Conservation (phyloP, 1,140 invertebrate genomes). For the Rhopalosiphum maidis region DNA sequence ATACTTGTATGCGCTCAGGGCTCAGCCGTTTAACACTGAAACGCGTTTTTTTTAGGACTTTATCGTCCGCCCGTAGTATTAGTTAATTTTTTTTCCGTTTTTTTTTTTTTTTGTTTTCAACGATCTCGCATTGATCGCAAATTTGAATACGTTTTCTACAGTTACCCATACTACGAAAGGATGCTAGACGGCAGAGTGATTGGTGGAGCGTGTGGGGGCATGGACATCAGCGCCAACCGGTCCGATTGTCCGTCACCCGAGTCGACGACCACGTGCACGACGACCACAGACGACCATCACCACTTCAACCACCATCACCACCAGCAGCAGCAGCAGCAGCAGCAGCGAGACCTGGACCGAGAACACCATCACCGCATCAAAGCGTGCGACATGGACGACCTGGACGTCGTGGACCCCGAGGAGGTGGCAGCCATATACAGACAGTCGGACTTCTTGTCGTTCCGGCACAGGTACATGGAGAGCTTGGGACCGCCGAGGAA, state of each 20-base stretch:
- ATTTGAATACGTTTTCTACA: not conserved
- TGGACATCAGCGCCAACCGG: not conserved
- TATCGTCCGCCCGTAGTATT: too few relatives aligned
- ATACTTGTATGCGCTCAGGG: too few relatives aligned
- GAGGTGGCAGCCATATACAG: constrained; percentile 39
- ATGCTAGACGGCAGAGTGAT: not conserved
- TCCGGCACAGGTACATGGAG: constrained; percentile 34
- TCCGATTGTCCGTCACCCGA: not conserved
- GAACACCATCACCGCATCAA: not conserved
- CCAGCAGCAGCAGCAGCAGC: not conserved
- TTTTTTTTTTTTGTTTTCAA: not conserved
- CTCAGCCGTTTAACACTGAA: too few relatives aligned
- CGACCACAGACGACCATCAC: not conserved
- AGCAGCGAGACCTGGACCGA: not conserved
- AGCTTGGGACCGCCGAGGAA: constrained; percentile 43
- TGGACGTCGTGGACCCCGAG: not conserved
- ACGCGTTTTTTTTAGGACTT: too few relatives aligned
- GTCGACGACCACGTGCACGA: not conserved
- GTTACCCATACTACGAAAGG: not conserved
- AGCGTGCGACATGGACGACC: not conserved
- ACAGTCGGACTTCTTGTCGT: constrained; percentile 26
- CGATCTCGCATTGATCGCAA: not conserved
- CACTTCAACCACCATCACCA: not conserved
- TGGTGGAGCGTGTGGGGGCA: not conserved
- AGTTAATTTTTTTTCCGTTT: not conserved